Evolutionary conservation across 2,113 vertebrate species (phyloP).

Genomic region (Aix galericulata): DNA sequence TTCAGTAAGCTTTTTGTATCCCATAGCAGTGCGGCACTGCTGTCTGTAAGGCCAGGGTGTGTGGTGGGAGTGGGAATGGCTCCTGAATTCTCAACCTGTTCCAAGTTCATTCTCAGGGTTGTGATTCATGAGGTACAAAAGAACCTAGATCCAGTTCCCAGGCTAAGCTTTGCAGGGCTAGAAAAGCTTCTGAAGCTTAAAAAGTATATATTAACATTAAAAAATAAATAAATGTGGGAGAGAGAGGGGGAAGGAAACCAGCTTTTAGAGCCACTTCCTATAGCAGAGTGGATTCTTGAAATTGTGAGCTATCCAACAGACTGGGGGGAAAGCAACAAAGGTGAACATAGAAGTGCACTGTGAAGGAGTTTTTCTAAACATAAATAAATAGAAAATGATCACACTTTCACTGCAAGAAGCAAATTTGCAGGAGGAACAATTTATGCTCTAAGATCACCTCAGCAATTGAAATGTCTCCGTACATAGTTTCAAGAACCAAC

Average conservation of each 20-base stretch:
- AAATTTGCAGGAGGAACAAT: neutral
- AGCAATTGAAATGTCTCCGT: neutral
- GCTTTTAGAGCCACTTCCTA: neutral
- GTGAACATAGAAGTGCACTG: neutral
- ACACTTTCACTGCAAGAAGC: neutral
- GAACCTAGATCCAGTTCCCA: neutral
- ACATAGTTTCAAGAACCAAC: fast-evolving
- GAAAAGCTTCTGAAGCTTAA: neutral
- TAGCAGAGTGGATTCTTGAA: neutral
- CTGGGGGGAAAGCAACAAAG: neutral
- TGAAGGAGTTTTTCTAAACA: neutral
- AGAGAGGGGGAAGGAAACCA: neutral
- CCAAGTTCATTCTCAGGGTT: constrained; percentile 2
- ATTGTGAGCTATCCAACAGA: neutral
- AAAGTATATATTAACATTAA: neutral
- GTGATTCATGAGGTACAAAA: constrained; percentile 20
- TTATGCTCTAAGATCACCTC: neutral
- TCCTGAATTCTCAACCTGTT: neutral
- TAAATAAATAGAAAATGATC: neutral
- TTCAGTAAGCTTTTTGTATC: constrained; percentile 47
- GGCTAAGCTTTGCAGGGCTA: neutral
- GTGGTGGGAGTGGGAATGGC: neutral
- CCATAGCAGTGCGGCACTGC: constrained; percentile 19
- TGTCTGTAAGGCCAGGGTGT: constrained; percentile 28
- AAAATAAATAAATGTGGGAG: fast-evolving